A percentile compares a stretch with the other conserved stretches of the same genome.
Evolutionary conservation across 2,797 vertebrate genomes (phyloP).

Genomic region (Cygnus olor): DNA sequence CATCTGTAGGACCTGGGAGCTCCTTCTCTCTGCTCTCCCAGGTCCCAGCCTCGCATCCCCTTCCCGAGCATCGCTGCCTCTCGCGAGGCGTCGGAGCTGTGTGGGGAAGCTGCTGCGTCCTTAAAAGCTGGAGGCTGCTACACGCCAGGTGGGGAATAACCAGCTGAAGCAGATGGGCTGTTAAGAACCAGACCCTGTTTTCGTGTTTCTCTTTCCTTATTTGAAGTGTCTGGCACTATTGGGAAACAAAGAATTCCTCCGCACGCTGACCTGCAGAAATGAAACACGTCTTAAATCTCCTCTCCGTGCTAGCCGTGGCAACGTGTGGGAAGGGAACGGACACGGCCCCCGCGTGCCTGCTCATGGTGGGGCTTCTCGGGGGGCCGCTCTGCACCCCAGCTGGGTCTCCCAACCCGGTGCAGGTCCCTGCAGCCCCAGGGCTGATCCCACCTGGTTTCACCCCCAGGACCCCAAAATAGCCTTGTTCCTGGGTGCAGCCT

Average conservation of each 20-base stretch:
- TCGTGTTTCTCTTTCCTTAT: neutral
- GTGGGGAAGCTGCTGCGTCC: neutral
- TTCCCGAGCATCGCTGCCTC: neutral
- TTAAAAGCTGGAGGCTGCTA: neutral
- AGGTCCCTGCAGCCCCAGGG: neutral
- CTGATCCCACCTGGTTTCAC: neutral
- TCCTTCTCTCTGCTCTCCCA: no score
- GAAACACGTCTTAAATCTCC: neutral
- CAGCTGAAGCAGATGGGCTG: neutral
- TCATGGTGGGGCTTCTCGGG: no score
- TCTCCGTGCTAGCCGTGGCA: fast-evolving
- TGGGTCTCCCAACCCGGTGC: fast-evolving
- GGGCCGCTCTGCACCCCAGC: no score
- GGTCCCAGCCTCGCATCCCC: neutral
- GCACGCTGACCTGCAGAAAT: neutral
- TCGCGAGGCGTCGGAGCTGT: fast-evolving
- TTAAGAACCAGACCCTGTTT: neutral
- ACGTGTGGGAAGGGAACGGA: neutral
- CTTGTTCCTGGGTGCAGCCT: fast-evolving
- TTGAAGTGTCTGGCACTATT: neutral
- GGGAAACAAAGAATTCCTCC: neutral
- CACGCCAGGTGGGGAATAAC: neutral
- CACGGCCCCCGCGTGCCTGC: no score
- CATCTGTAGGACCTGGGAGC: no score
- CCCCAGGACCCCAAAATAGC: neutral